Percentiles rank a stretch among this genome's conserved stretches.
These are phyloP conservation scores for Daptonema setosum DNA, from an alignment of 2,888 invertebrate genomes.

Conservation along the genomic window DNA sequence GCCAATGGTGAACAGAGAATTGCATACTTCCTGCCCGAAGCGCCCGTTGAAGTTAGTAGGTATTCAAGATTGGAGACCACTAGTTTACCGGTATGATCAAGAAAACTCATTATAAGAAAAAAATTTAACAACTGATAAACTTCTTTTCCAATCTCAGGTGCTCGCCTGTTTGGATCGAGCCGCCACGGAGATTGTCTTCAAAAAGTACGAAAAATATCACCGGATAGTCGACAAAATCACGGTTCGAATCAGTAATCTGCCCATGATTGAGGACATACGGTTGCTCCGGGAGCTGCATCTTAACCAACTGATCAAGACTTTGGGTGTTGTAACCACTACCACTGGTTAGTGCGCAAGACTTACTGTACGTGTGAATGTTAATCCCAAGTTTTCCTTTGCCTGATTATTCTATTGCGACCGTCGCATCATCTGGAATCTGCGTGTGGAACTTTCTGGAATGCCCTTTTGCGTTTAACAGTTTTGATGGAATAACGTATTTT, in stretches of 20 bases:
- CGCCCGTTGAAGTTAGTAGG: slow-evolving; percentile 63
- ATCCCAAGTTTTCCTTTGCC: too few relatives aligned
- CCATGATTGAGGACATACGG: slow-evolving; percentile 78
- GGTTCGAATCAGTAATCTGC: slow-evolving; percentile 77
- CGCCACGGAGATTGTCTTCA: slow-evolving; percentile 51
- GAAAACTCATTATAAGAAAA: too few relatives aligned
- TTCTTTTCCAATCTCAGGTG: too few relatives aligned
- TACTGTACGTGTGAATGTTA: too few relatives aligned
- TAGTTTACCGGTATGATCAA: too few relatives aligned
- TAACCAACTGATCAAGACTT: slow-evolving; percentile 75
- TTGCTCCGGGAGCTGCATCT: slow-evolving; percentile 54
- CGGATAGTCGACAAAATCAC: slow-evolving; percentile 67
- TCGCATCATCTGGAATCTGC: too few relatives aligned
- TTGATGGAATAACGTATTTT: too few relatives aligned
- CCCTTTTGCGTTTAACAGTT: background rate
- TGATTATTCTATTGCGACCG: too few relatives aligned
- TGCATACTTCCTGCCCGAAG: slow-evolving; percentile 89
- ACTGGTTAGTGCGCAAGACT: slow-evolving; percentile 47
- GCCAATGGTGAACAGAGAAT: slow-evolving; percentile 58
- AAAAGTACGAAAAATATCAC: slow-evolving; percentile 83
- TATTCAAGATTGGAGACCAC: too few relatives aligned
- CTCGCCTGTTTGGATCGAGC: slow-evolving; percentile 28
- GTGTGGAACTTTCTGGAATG: too few relatives aligned
- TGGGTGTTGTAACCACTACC: slow-evolving; percentile 83
- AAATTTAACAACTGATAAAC: too few relatives aligned